Evolutionary conservation across 2,797 vertebrate species (phyloP).

Genomic region (Mormyrus proboscirostris): DNA sequence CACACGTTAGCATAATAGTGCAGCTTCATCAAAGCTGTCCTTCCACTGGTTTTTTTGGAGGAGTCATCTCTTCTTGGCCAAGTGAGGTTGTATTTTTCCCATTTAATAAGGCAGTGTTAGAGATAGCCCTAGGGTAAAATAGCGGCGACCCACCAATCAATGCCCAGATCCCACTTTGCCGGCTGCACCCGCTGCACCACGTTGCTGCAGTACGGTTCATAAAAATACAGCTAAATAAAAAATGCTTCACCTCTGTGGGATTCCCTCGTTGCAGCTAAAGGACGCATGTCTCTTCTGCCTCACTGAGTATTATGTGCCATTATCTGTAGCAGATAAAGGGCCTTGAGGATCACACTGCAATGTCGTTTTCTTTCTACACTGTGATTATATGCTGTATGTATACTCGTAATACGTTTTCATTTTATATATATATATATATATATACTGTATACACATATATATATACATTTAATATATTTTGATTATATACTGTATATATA

Average conservation of each 20-base stretch:
- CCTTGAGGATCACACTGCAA: neutral
- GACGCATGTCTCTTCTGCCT: neutral
- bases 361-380: neutral
- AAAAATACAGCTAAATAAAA: neutral
- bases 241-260: neutral
- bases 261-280: neutral
- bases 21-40: neutral
- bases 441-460: too few relatives aligned
- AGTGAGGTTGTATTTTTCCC: conserved; percentile 9
- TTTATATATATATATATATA: too few relatives aligned
- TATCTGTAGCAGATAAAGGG: neutral
- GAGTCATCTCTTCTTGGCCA: neutral
- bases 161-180: neutral
- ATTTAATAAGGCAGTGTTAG: conserved; percentile 1
- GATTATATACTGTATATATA: too few relatives aligned
- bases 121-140: neutral
- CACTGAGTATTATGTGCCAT: neutral
- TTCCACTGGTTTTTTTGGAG: neutral
- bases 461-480: too few relatives aligned
- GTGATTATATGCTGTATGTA: neutral
- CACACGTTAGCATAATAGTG: neutral
- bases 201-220: neutral
- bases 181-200: neutral
- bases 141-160: neutral
- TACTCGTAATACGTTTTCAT: neutral